Base-by-base conservation (phyloP, 2,113 vertebrate species). In the Leptocoma aspasia region DNA sequence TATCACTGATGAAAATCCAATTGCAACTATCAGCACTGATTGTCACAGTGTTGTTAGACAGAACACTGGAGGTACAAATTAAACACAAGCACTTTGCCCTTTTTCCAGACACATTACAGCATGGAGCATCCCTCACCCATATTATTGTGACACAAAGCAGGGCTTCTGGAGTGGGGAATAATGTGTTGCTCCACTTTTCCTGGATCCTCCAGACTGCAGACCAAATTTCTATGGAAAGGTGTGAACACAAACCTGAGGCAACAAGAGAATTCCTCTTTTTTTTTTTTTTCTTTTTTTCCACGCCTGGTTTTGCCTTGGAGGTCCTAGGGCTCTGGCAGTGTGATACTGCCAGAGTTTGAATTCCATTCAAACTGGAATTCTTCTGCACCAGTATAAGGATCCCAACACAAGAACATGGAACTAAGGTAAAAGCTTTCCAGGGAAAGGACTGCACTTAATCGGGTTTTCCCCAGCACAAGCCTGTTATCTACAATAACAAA, bases 401-500 rank as follows among this genome's bases (percentile, higher is more conserved):
- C 7, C 22, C 49, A 71, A 2, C 1, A 7, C 2, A 73, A 45
- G 39, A 63, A 70, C 4, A 24, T 11, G 15, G 57, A 86, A 69
- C 33, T 39, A 61, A 70, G 23, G 42, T 52, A 56, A 37, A 90
- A 81, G 39, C 49, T 92, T 88, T 83, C 49, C 44, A 80, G 52
- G 76, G 87, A 90, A 75, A 72, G 59, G 42, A 56, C 31, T 73
- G 59, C 69, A 76, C 76, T 82, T 91, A 77, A 90, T 66, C 82
- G 28, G 64, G 37, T 82, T 80, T 84, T 90, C 47, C 77, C 33
- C 76, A 96, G 73, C n/a, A 77, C 56, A 76, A 86, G 57, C 44
- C 45, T 3, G 21, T 92, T 91, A 97, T 85, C 94, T 91, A 63
- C 45, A 60, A 75, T 56, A 95, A 92, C 77, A 95, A 95, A 90